phyloP scores from a whole-genome alignment of 2,888 invertebrate genomes.

The Strigamia maritima region DNA sequence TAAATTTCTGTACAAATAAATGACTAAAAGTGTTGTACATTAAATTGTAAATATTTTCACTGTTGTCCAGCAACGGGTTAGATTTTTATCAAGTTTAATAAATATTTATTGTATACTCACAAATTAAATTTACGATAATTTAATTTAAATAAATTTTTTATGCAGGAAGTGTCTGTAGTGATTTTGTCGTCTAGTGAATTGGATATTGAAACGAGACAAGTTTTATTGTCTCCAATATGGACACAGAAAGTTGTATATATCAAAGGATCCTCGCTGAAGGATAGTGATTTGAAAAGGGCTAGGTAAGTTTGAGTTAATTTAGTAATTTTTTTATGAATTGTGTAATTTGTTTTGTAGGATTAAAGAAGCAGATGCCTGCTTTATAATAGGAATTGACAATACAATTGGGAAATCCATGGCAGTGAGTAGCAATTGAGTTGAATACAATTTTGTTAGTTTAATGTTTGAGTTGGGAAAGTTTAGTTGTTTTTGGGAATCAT shows the following conservation, averaged over 20 bases:
- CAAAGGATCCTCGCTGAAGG: constrained; percentile 93
- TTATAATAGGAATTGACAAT: constrained; percentile 91
- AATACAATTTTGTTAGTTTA: too few relatives aligned
- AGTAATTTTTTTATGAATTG: neutral
- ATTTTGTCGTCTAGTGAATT: constrained; percentile 95
- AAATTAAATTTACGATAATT: too few relatives aligned
- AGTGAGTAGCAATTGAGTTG: constrained; percentile 56
- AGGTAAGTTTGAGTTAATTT: constrained; percentile 50
- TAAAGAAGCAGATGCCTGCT: constrained; percentile 97
- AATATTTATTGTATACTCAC: neutral
- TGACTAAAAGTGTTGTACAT: neutral
- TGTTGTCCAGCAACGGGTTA: constrained; percentile 40
- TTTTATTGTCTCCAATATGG: constrained; percentile 92
- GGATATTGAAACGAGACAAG: constrained; percentile 96
- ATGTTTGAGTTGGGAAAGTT: too few relatives aligned
- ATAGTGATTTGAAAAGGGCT: constrained; percentile 88
- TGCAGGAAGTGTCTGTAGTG: constrained; percentile 88
- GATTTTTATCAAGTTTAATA: neutral
- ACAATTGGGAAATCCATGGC: constrained; percentile 95
- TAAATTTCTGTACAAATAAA: constrained; percentile 9
- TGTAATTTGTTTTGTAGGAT: constrained; percentile 60
- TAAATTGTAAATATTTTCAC: neutral
- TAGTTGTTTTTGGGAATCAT: too few relatives aligned
- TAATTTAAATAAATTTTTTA: neutral
- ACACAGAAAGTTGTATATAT: constrained; percentile 95